Evolutionary conservation across 1,140 invertebrate genomes (phyloP).

Genomic region (Himalopsyche phryganea): DNA sequence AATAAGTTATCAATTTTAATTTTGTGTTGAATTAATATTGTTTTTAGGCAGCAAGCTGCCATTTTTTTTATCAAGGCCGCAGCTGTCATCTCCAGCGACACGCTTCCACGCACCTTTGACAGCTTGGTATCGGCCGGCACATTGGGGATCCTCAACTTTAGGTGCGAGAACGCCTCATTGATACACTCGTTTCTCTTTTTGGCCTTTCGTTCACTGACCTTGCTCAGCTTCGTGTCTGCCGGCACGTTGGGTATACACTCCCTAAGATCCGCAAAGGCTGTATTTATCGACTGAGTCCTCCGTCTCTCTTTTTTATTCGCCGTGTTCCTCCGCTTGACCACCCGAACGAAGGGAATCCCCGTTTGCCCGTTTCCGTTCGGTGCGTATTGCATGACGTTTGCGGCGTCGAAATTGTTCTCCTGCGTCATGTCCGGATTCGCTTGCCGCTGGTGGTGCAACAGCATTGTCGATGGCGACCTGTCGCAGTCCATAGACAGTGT

Average conservation of each 20-base stretch:
- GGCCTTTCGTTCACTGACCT: slow-evolving; percentile 66
- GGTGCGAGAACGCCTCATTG: slow-evolving; percentile 82
- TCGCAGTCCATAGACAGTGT: slow-evolving; percentile 40
- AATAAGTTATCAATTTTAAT: no score
- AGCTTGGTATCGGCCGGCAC: slow-evolving; percentile 87
- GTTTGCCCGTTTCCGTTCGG: background rate
- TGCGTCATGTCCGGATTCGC: no score
- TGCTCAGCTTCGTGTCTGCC: slow-evolving; percentile 89
- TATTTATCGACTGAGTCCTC: slow-evolving; percentile 92
- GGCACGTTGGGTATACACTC: slow-evolving; percentile 96
- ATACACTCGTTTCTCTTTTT: slow-evolving; percentile 61
- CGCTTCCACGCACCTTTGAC: slow-evolving; percentile 57
- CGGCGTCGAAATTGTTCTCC: background rate
- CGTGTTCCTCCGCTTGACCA: slow-evolving; percentile 70
- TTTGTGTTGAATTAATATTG: no score
- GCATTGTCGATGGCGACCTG: slow-evolving; percentile 38
- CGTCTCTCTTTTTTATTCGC: slow-evolving; percentile 93
- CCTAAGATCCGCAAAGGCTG: slow-evolving; percentile 85
- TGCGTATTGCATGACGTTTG: background rate
- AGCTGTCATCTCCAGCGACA: no score
- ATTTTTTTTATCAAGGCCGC: no score
- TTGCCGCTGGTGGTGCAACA: slow-evolving; percentile 39
- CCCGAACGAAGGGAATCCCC: slow-evolving; percentile 52
- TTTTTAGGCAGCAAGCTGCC: no score
- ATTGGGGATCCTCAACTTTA: slow-evolving; percentile 85